Evolutionary conservation across 2,797 vertebrate species (phyloP), one percentile per base, ranked within the genome.

Genomic region (Anisognathus igniventris): DNA sequence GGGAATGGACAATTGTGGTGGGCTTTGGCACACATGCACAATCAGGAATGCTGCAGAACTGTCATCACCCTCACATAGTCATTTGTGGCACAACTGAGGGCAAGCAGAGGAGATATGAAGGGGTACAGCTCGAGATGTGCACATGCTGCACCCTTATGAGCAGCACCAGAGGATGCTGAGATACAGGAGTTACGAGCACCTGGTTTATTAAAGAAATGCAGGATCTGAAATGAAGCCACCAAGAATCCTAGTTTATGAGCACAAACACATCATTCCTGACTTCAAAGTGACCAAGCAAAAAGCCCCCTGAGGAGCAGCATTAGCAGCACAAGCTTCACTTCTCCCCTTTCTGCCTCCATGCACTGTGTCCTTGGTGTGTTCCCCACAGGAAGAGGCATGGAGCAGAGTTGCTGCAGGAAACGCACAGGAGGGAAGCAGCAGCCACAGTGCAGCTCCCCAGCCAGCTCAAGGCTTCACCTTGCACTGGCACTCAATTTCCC

Each of bases 311-410:
- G 25, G 54, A 88, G 31, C 28, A 87, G 51, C 21, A 47, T 37
- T 16, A 39, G 48, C 31, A 73, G 39, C n/a, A 56, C 40, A 40
- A 30, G n/a, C 9, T 51, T 60, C 1, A 0, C 14, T 48, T 81
- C 45, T 78, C 35, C 57, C 5, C 1, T 16, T 51, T 61, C 87
- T 74, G 40, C 51, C 62, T 85, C 40, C 10, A 1, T 1, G 4
- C 33, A 20, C n/a, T 50, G 6, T 30, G 33, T 12, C 58, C 58
- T 60, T 57, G 31, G 16, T 2, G 0, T 2, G 10, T 13, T 7
- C 17, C 23, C n/a, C 0, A 0, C 0, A 13, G 35, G 56, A 73
- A 67, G 21, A 70, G 21, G 21, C 27, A 23, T 0, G 31, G 27
- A 87, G 40, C 23, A 40, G 35, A 67, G 44, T 2, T 3, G 3